Conservation (phyloP, 1,140 invertebrate genomes). For the Andricus grossulariae region DNA sequence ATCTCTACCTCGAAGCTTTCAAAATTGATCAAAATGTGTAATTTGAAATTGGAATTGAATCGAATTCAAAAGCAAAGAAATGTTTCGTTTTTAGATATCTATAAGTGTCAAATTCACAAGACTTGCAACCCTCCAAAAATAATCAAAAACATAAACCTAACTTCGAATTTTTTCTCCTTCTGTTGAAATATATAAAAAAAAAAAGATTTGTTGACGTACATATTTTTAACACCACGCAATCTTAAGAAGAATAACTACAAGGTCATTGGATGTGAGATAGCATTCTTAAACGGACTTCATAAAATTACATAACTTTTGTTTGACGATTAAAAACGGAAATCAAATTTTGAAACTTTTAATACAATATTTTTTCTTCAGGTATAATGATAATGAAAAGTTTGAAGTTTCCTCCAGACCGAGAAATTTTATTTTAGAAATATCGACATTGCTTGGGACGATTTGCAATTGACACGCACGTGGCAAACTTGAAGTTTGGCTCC, state of each 20-base stretch:
- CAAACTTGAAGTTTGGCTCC: not conserved
- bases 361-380: not conserved
- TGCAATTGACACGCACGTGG: slow-evolving; percentile 28
- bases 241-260: not conserved
- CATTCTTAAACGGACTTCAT: not conserved
- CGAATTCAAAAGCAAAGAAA: too few relatives aligned
- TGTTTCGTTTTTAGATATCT: too few relatives aligned
- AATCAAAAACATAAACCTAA: too few relatives aligned
- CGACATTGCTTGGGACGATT: not conserved
- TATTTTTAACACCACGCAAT: not conserved
- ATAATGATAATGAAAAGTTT: not conserved
- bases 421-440: slow-evolving; percentile 1
- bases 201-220: too few relatives aligned
- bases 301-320: slow-evolving; percentile 24
- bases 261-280: not conserved
- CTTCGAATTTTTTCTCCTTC: too few relatives aligned
- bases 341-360: not conserved
- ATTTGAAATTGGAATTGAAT: too few relatives aligned
- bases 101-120: too few relatives aligned
- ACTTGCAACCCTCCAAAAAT: too few relatives aligned
- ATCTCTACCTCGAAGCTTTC: too few relatives aligned
- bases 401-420: not conserved
- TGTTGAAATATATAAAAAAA: too few relatives aligned
- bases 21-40: too few relatives aligned
- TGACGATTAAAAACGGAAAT: not conserved